Conservation (phyloP, 2,113 vertebrate species). For the Vidua macroura region DNA sequence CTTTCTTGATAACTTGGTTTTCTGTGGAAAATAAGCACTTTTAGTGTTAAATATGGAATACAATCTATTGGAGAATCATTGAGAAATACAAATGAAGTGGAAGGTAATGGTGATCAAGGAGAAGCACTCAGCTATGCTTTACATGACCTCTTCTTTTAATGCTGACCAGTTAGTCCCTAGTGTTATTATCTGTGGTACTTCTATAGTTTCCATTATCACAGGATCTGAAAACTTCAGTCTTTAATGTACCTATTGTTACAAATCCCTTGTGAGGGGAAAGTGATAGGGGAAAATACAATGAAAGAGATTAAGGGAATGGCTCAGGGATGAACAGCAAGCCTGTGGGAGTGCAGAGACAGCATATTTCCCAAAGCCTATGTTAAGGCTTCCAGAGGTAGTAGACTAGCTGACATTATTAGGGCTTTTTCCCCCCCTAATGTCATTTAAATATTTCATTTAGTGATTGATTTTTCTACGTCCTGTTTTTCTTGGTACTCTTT, state of each 20-base stretch:
- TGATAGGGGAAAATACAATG: background rate
- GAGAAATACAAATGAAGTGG: background rate
- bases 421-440: fast-evolving
- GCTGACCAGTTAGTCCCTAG: background rate
- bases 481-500: background rate
- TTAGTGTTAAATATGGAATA: background rate
- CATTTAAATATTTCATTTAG: background rate
- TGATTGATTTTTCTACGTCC: background rate
- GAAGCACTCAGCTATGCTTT: background rate
- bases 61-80: background rate
- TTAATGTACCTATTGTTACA: background rate
- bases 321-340: background rate
- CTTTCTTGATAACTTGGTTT: background rate
- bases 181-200: background rate
- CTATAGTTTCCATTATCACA: background rate
- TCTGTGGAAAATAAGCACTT: background rate
- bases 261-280: background rate
- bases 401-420: background rate
- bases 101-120: conserved; percentile 35
- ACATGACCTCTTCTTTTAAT: background rate
- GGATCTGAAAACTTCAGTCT: background rate
- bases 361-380: background rate
- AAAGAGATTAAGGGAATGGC: background rate
- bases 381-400: background rate
- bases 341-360: background rate